Evolutionary conservation across 2,797 vertebrate genomes (phyloP).

Genomic region (Notoglanidium macrostoma): DNA sequence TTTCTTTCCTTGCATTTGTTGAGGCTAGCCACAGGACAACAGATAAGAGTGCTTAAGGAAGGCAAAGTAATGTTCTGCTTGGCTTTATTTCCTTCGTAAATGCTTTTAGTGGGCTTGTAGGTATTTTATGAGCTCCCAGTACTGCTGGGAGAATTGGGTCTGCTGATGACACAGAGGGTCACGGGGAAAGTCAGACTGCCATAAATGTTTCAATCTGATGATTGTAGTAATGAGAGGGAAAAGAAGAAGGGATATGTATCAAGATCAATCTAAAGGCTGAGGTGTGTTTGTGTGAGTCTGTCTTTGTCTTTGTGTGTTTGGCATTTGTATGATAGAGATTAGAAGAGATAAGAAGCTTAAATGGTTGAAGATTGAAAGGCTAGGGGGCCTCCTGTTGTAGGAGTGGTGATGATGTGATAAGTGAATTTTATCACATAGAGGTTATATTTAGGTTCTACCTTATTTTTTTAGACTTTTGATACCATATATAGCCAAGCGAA

Average conservation of each 20-base stretch:
- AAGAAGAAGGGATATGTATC: neutral
- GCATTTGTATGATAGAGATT: neutral
- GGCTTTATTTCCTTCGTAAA: constrained; percentile 41
- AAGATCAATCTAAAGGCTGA: constrained; percentile 2
- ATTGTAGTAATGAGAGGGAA: constrained; percentile 33
- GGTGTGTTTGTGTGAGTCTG: constrained; percentile 1
- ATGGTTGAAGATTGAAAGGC: constrained; percentile 1
- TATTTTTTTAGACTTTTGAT: neutral
- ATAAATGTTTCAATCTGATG: constrained; percentile 47
- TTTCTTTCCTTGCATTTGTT: constrained; percentile 44
- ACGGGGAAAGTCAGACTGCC: constrained; percentile 1
- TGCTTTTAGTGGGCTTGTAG: constrained; percentile 47
- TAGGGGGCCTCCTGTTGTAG: neutral
- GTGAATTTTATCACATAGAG: neutral
- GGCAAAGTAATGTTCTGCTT: constrained; percentile 19
- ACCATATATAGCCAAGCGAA: neutral
- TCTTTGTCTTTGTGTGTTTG: constrained; percentile 17
- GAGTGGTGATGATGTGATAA: constrained; percentile 4
- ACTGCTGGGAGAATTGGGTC: constrained; percentile 38
- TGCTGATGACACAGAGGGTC: constrained; percentile 16
- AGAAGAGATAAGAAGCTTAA: constrained; percentile 17
- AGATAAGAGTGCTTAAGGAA: constrained; percentile 20
- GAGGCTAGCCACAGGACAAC: constrained; percentile 18
- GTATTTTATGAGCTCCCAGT: constrained; percentile 37
- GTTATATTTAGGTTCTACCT: neutral